Evolutionary conservation across 2,797 vertebrate species (phyloP), one percentile per base, ranked within the genome.

Genomic region (Sebastes diaconus): DNA sequence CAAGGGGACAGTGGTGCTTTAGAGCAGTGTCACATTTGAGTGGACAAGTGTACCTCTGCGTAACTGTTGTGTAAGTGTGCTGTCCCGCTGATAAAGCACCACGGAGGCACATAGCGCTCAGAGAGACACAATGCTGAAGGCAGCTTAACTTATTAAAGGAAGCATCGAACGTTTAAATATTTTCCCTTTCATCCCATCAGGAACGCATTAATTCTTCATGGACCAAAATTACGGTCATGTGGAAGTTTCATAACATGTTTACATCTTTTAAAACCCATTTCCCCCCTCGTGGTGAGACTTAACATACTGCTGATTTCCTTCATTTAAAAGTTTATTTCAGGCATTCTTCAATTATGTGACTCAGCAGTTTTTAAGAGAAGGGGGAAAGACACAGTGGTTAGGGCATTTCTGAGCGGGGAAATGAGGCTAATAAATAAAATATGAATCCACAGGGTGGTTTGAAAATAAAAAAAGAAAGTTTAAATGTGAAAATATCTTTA

Each of bases 391-490:
- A 76, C 46, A 63, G 85, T 61, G 86, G 85, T 90, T 87, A 70
- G 79, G 84, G 87, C 72, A 84, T 78, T 68, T 74, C 77, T 20
- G 80, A 79, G 80, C 52, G 42, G 84, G 65, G 81, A 79, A 85
- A 82, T 57, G 46, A 65, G 69, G 73, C 73, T 87, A 67, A 91
- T 92, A 83, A 89, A 94, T 92, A 81, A 93, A 92, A 92, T 86
- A 92, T 90, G 81, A 83, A 89, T 81, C 68, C 73, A 68, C 67
- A 71, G 58, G 69, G 79, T 77, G 76, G 73, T 80, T 85, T 77
- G 63, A 61, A 32, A 50, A 16, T 27, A 39, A 67, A 42, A 42
- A 46, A 50, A 8, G n/a, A 50, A 66, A 42, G 66, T 75, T 64
- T 18, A 84, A 86, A 83, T 90, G 77, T 87, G 74, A 80, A 88